Base-by-base conservation (phyloP, 2,888 invertebrate species). In the Eurois occulta region DNA sequence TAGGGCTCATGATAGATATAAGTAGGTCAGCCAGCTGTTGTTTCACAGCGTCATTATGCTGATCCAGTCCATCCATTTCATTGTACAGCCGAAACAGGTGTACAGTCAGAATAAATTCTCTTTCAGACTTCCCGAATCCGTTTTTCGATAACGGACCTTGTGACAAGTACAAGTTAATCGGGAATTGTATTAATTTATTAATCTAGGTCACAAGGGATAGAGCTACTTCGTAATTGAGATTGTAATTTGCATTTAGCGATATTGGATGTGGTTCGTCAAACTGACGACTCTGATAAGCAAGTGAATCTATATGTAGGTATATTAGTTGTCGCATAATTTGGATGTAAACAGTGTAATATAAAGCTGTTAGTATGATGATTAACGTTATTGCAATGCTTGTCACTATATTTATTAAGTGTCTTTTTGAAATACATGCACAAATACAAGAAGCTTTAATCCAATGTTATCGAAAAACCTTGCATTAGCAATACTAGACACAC, bases 21-120 rank as follows among this genome's bases (percentile, higher is more conserved):
- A 79, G 64, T 87, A 75, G 85, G 85, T 80, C 83, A 77, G 32
- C 48, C 86, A 85, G 79, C 85, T 85, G 85, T 70, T 80, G 75
- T 85, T 81, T 77, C 85, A 81, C 74, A 85, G 79, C 62, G 65
- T 74, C 72, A 60, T 80, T 83, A 83, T 77, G 46, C 48, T 78
- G 67, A 76, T 75, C 71, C 80, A 68, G 60, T 69, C 71, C 64
- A 78, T 75, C 65, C 65, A 75, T 81, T 86, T 68, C 75, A 81
- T 75, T 78, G 66, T 75, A 65, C 64, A 43, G 58, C 24, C 67
- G 58, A 55, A 86, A 62, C 72, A 86, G 72, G 78, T 70, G 75
- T 77, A 79, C n/a, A 72, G 58, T 32, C 72, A 35, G 62, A 75
- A 82, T 82, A 83, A 60, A 83, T 75, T 65, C 13, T 48, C 7